Conservation (phyloP, 2,113 vertebrate species). For the Steatornis caripensis region DNA sequence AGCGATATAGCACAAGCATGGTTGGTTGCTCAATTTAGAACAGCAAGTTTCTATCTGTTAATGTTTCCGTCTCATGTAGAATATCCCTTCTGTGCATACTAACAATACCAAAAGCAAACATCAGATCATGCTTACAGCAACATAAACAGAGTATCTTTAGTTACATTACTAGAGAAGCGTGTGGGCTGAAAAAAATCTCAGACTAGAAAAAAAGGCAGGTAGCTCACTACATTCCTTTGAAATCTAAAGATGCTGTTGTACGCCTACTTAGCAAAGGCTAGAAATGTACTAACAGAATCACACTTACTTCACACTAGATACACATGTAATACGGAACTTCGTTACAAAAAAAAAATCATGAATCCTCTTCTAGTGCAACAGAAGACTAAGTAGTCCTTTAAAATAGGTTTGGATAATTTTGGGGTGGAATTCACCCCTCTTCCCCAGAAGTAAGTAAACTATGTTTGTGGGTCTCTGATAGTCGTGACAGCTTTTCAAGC, state of each 20-base stretch:
- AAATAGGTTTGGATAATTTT: background rate
- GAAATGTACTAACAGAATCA: background rate
- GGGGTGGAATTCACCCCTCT: background rate
- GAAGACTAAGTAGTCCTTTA: background rate
- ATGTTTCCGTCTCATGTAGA: background rate
- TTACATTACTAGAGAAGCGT: background rate
- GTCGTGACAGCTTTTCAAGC: background rate
- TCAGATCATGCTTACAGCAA: background rate
- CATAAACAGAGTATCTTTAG: background rate
- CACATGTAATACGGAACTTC: background rate
- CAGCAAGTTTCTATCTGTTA: background rate
- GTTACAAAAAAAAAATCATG: background rate
- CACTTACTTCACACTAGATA: background rate
- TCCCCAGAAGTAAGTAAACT: background rate
- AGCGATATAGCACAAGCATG: rapidly evolving
- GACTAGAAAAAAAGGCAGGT: background rate
- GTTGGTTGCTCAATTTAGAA: background rate
- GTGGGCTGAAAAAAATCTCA: background rate
- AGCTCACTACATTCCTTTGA: background rate
- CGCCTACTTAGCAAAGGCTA: background rate
- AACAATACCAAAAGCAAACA: slow-evolving; percentile 13
- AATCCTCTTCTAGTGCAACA: background rate
- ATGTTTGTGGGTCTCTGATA: background rate
- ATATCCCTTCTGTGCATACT: background rate
- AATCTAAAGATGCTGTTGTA: background rate